Conservation (phyloP, 2,888 invertebrate genomes). For the Hemithea aestivaria region DNA sequence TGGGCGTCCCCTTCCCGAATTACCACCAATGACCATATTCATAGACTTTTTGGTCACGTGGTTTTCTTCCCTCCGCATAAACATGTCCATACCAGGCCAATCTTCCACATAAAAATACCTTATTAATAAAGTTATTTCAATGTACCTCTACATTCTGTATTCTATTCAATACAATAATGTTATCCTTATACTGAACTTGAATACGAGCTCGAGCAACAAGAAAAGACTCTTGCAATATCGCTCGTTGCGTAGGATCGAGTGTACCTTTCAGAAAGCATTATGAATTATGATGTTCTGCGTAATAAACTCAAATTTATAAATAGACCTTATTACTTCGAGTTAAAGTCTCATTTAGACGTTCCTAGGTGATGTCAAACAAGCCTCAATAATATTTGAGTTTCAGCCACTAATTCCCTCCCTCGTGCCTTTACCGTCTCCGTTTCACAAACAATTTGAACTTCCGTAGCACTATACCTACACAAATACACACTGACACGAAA, state of each 20-base stretch:
- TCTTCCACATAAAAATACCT: too few relatives aligned
- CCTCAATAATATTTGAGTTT: slow-evolving; percentile 45
- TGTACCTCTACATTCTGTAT: slow-evolving; percentile 13
- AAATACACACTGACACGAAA: slow-evolving; percentile 26
- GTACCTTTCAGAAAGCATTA: slow-evolving; percentile 13
- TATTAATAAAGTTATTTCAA: slow-evolving; percentile 31
- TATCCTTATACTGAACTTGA: slow-evolving; percentile 1
- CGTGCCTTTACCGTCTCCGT: slow-evolving; percentile 28
- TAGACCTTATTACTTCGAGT: slow-evolving; percentile 7
- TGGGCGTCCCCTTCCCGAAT: too few relatives aligned
- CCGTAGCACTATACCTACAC: slow-evolving; percentile 26
- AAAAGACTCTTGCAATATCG: slow-evolving; percentile 10
- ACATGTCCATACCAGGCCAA: too few relatives aligned
- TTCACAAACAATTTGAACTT: slow-evolving; percentile 41
- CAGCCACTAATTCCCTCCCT: slow-evolving; percentile 38
- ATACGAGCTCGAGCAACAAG: slow-evolving; percentile 5
- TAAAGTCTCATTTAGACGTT: slow-evolving; percentile 13
- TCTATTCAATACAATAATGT: not conserved
- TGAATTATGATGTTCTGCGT: slow-evolving; percentile 13
- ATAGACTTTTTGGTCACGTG: too few relatives aligned
- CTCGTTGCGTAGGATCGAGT: slow-evolving; percentile 8
- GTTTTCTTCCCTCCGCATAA: too few relatives aligned
- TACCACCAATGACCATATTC: too few relatives aligned
- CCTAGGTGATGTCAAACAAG: slow-evolving; percentile 37
- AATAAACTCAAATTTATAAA: slow-evolving; percentile 5